phyloP scores from a whole-genome alignment of 2,888 invertebrate species.

The Phortica okadai region DNA sequence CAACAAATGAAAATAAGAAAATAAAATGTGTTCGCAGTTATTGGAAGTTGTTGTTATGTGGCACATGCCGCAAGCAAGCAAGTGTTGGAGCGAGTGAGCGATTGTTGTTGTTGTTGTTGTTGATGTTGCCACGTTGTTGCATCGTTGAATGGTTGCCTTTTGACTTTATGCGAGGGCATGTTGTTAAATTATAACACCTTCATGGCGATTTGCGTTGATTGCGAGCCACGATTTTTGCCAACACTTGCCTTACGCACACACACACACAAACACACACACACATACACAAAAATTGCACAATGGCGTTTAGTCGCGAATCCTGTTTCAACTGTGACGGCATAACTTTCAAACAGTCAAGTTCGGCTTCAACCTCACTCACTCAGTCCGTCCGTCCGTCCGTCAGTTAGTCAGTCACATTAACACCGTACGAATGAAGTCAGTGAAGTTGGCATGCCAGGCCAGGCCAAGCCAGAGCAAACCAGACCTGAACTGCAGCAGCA shows the following conservation, averaged over 20 bases:
- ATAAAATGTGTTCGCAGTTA: background rate
- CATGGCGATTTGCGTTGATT: constrained; percentile 45
- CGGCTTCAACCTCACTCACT: no score
- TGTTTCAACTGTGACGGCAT: no score
- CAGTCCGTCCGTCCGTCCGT: background rate
- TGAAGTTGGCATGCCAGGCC: no score
- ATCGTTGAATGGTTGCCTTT: constrained; percentile 27
- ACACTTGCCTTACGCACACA: constrained; percentile 30
- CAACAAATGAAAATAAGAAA: constrained; percentile 3
- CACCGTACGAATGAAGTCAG: no score
- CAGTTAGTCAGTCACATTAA: background rate
- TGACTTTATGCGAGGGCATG: constrained; percentile 37
- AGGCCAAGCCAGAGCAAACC: background rate
- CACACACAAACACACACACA: no score
- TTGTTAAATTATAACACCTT: constrained; percentile 53
- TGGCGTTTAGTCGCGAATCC: no score
- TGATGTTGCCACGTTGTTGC: background rate
- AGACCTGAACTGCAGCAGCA: background rate
- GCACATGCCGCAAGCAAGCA: no score
- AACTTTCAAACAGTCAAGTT: no score
- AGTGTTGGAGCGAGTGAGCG: no score
- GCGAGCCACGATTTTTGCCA: constrained; percentile 47
- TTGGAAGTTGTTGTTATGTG: no score
- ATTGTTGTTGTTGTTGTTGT: background rate
- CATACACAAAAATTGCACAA: no score